Conservation (phyloP, 2,113 vertebrate species). For the Macquaria ambigua region DNA sequence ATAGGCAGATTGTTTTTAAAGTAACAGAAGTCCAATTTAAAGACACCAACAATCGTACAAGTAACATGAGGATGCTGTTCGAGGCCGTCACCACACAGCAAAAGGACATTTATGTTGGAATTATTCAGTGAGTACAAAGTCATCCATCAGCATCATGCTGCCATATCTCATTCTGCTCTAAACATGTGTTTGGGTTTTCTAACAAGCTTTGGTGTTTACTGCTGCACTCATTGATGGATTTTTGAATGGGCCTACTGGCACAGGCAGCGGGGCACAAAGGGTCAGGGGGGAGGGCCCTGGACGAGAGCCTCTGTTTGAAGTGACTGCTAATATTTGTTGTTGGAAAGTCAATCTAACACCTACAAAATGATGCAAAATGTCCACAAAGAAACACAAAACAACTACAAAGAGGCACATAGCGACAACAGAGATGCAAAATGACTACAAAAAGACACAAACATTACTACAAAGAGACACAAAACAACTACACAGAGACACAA, state of each 20-base stretch:
- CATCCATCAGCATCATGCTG: not conserved
- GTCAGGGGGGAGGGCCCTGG: not conserved
- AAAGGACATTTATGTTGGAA: conserved; percentile 62
- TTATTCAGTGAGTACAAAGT: conserved; percentile 78
- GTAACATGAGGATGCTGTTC: conserved; percentile 73
- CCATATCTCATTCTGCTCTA: not conserved
- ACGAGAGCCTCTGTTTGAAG: not conserved
- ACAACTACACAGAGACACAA: not conserved
- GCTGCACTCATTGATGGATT: not conserved
- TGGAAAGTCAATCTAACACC: not conserved
- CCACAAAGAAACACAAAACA: not conserved
- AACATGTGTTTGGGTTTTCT: not conserved
- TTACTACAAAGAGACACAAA: not conserved
- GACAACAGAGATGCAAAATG: not conserved
- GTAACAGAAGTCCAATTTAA: conserved; percentile 82
- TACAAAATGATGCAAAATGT: not conserved
- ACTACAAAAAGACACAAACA: not conserved
- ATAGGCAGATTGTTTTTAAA: conserved; percentile 83
- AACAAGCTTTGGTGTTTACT: not conserved
- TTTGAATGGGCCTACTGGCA: not conserved
- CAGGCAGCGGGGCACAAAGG: not conserved
- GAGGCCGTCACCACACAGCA: conserved; percentile 64
- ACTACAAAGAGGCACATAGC: not conserved
- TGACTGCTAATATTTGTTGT: not conserved
- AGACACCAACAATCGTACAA: conserved; percentile 24